Conservation (phyloP, 1,140 invertebrate species). For the Formica exsecta region DNA sequence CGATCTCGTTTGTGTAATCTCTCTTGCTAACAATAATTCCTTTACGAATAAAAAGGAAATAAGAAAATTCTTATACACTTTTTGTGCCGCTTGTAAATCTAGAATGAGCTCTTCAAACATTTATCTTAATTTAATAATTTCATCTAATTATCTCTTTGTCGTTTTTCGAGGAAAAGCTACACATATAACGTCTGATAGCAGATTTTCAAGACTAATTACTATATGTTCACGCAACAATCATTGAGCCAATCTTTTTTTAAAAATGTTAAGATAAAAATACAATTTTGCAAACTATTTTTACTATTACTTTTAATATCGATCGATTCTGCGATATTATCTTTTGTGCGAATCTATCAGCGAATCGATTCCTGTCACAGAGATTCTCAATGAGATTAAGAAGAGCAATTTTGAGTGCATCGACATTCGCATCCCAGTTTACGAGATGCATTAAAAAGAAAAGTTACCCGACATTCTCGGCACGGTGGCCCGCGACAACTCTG, state of each 20-base stretch:
- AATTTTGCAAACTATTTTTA: constrained; percentile 11
- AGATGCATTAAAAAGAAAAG: neutral
- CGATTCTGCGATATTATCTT: constrained; percentile 15
- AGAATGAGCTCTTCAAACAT: constrained; percentile 6
- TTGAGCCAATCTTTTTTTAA: neutral
- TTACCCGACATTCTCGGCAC: constrained; percentile 1
- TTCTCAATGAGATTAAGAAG: constrained; percentile 32
- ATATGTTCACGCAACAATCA: constrained; percentile 10
- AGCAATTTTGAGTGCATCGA: constrained; percentile 14
- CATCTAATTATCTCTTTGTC: constrained; percentile 3
- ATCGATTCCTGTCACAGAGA: neutral
- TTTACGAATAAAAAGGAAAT: neutral
- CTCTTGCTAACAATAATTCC: neutral
- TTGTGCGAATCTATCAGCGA: neutral
- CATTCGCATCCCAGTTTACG: constrained; percentile 26
- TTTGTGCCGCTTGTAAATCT: neutral
- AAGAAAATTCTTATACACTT: constrained; percentile 4
- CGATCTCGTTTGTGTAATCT: constrained; percentile 4
- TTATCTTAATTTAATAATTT: constrained; percentile 30
- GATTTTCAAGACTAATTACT: constrained; percentile 22
- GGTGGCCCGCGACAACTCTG: constrained; percentile 4
- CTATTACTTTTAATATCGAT: neutral
- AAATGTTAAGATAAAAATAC: constrained; percentile 15
- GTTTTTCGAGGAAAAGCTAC: neutral
- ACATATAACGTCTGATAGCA: neutral